phyloP scores from a whole-genome alignment of 1,140 invertebrate genomes.

The Drosophila pachea region DNA sequence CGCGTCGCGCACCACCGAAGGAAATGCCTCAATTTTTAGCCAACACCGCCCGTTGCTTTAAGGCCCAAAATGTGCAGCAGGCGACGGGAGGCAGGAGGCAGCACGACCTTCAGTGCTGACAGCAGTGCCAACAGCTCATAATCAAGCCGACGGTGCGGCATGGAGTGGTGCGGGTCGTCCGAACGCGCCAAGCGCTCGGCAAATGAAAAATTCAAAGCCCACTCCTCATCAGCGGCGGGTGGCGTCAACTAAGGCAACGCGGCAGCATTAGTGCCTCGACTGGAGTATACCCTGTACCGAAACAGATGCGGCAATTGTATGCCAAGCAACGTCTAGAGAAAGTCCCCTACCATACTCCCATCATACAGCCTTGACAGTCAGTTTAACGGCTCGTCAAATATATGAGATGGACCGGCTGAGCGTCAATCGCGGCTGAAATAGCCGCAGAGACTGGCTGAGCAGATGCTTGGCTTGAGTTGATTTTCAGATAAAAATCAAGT shows the following conservation, averaged over 20 bases:
- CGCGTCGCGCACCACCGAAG: constrained; percentile 19
- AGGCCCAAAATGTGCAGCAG: constrained; percentile 35
- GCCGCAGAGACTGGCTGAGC: not conserved
- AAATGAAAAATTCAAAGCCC: constrained; percentile 58
- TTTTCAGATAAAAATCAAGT: constrained; percentile 1
- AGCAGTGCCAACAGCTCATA: constrained; percentile 46
- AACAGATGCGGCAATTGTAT: too few species aligned
- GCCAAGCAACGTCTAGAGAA: too few species aligned
- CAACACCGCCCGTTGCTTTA: constrained; percentile 24
- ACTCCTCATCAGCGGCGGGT: constrained; percentile 31
- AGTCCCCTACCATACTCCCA: too few species aligned
- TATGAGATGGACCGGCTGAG: too few species aligned
- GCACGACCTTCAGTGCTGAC: constrained; percentile 62
- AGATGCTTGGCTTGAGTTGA: not conserved
- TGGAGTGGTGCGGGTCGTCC: constrained; percentile 8
- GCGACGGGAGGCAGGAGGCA: constrained; percentile 14
- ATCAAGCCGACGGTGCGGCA: constrained; percentile 30
- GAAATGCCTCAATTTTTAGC: constrained; percentile 58
- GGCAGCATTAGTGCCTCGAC: not conserved
- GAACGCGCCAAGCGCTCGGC: constrained; percentile 24
- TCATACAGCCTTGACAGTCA: too few species aligned
- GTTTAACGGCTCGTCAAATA: too few species aligned
- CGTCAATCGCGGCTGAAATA: too few species aligned
- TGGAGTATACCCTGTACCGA: not conserved
- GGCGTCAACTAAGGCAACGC: constrained; percentile 17